Evolutionary conservation across 2,113 vertebrate genomes (phyloP), one percentile per base, ranked within the genome.

Genomic region (Arizona elegans): DNA sequence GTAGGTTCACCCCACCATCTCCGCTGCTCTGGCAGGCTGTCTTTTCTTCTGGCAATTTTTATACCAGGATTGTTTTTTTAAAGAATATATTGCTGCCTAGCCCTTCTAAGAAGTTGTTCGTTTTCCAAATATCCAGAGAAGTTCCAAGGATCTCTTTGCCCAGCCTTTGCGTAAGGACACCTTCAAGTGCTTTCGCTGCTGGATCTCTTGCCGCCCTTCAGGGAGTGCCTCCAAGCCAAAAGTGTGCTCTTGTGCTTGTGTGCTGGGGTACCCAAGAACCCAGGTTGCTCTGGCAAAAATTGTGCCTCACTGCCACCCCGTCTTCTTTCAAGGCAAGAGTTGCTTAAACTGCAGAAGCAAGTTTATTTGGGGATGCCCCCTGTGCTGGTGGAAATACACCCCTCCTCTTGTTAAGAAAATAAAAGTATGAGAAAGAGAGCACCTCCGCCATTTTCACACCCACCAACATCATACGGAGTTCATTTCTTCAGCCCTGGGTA

Each of bases 11-110:
- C n/a, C 23, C 53, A 9, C 12, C 24, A 9, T 0, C 13, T 26
- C 38, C 4, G 87, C 87, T 50, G 62, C 86, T 53, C 5, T 8
- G 2, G 17, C 15, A 2, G 19, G 52, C n/a, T 29, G 8, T 50
- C 81, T 92, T 93, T n/a, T 0, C 52, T 58, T 94, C 87, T 56
- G 90, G 90, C 88, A 52, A 93, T 65, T 53, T 96, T 97, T 94
- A 85, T 97, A 97, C 95, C 96, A 97, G 97, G 97, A 96, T 38
- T 54, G 23, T 90, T 70, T 92, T 24, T 87, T 53, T 21, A 92
- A 26, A 52, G 86, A 21, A 43, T 21, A 38, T 94, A 33, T 91
- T 50, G 81, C 26, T 87, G 33, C 59, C 70, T 10, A n/a, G 33
- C 81, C 33, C 5, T 1, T 47, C 70, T 10, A n/a, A 33, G 70